Evolutionary conservation across 2,113 vertebrate genomes (phyloP).

Genomic region (Rhineura floridana): DNA sequence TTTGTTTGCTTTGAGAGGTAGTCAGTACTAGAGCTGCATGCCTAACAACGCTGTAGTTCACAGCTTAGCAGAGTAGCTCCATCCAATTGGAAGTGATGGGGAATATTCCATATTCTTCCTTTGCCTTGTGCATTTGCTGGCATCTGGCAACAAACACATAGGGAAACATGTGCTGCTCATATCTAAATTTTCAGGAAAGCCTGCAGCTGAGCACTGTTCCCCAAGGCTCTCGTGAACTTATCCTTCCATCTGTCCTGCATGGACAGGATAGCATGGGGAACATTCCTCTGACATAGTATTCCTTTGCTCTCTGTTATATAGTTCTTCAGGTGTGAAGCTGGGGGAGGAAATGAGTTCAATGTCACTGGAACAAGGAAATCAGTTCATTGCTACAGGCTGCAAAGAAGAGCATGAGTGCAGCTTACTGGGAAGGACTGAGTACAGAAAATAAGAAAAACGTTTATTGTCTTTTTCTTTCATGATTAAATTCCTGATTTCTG

Average conservation of each 20-base stretch:
- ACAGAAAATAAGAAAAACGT: neutral
- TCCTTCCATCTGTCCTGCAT: neutral
- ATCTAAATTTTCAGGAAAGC: rapidly evolving
- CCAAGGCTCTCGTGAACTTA: neutral
- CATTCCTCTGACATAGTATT: neutral
- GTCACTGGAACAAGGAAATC: neutral
- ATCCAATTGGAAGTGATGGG: conserved; percentile 33
- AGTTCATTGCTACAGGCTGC: neutral
- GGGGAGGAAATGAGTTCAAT: rapidly evolving
- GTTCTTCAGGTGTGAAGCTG: rapidly evolving
- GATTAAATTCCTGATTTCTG: neutral
- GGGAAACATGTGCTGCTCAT: rapidly evolving
- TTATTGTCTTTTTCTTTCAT: neutral
- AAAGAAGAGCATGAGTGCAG: neutral
- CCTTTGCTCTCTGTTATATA: neutral
- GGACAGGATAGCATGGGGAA: rapidly evolving
- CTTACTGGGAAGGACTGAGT: rapidly evolving
- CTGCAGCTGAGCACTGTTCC: neutral
- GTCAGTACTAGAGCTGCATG: neutral
- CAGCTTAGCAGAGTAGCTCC: neutral
- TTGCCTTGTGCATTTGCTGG: neutral
- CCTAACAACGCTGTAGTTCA: neutral
- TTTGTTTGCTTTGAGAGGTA: neutral
- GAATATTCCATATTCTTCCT: neutral
- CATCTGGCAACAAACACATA: conserved; percentile 39